A percentile compares a stretch with the other conserved stretches of the same genome.
Conservation (phyloP, 1,140 invertebrate genomes). For the Babylonia areolata region DNA sequence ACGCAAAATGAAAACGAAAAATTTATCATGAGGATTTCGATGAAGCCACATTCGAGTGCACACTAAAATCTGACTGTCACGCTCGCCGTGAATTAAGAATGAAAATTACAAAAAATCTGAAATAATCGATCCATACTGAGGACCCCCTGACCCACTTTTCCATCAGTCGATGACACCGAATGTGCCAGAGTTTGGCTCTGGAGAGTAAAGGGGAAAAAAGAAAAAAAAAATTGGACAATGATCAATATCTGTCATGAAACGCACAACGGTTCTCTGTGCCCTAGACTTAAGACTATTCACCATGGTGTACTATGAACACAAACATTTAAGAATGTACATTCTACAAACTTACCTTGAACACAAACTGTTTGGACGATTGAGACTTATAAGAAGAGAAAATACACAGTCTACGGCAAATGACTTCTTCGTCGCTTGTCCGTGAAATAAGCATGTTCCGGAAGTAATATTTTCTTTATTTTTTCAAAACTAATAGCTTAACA, state of each 20-base stretch:
- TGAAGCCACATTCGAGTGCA: too few relatives aligned
- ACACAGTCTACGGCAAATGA: neutral
- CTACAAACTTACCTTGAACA: slow-evolving; percentile 22
- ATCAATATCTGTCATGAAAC: neutral
- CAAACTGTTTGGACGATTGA: neutral
- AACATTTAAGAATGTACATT: neutral
- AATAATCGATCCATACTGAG: neutral
- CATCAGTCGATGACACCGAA: neutral
- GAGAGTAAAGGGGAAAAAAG: too few relatives aligned
- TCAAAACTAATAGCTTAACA: neutral
- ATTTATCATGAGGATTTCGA: too few relatives aligned
- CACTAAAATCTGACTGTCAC: too few relatives aligned
- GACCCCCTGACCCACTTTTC: neutral
- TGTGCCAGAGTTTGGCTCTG: slow-evolving; percentile 4
- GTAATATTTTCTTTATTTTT: neutral
- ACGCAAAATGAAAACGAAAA: too few relatives aligned
- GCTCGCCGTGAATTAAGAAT: too few relatives aligned
- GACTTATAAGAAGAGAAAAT: neutral
- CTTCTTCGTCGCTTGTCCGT: slow-evolving; percentile 15
- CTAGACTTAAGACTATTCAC: neutral
- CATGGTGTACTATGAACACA: neutral
- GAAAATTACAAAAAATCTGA: too few relatives aligned
- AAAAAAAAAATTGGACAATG: slow-evolving; percentile 23
- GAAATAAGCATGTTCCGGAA: slow-evolving; percentile 36
- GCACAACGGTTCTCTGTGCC: too few relatives aligned